Percentiles rank a stretch among this genome's conserved stretches.
Conservation (phyloP, 2,113 vertebrate species). For the Perca fluviatilis region DNA sequence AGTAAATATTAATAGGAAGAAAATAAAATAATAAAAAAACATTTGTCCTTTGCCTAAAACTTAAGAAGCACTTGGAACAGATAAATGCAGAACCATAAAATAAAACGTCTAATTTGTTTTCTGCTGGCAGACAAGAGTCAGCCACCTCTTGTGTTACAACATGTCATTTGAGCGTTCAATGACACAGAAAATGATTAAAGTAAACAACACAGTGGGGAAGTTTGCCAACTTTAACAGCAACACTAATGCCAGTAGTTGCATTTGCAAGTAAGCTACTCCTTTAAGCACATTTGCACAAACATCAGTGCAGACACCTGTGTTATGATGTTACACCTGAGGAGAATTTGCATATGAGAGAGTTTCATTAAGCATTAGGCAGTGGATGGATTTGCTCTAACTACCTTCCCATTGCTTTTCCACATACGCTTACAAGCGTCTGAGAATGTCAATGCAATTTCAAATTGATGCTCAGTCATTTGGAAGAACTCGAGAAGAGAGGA, state of each 20-base stretch:
- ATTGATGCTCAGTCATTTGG: constrained; percentile 1
- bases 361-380: constrained; percentile 11
- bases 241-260: constrained; percentile 6
- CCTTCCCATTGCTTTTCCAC: neutral
- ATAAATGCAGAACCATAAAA: constrained; percentile 12
- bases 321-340: neutral
- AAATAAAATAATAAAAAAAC: neutral
- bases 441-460: neutral
- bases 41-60: constrained; percentile 22
- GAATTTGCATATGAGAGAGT: neutral
- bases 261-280: constrained; percentile 1
- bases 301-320: neutral
- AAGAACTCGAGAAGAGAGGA: neutral
- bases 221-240: neutral
- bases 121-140: constrained; percentile 1
- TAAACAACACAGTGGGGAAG: constrained; percentile 15
- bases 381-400: neutral
- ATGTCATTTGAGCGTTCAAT: constrained; percentile 13
- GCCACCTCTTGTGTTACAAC: neutral
- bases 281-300: constrained; percentile 14
- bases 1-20: constrained; percentile 3
- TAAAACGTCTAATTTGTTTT: constrained; percentile 19
- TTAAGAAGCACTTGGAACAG: neutral
- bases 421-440: constrained; percentile 7
- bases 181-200: constrained; percentile 32